phyloP scores from a whole-genome alignment of 2,888 invertebrate genomes.

The Cyclophora punctaria region DNA sequence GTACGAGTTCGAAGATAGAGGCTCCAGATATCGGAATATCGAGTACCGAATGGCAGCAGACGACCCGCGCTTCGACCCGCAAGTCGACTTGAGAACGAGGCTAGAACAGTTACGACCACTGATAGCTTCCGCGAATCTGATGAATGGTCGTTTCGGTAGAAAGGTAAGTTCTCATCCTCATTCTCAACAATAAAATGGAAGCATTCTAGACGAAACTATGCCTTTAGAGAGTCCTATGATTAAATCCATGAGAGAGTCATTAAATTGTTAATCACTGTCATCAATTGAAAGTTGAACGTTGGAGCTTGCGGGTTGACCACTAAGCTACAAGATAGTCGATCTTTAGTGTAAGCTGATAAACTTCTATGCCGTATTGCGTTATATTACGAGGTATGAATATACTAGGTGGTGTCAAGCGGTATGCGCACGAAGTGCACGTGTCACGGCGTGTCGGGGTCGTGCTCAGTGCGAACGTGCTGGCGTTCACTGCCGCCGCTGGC shows the following conservation, averaged over 20 bases:
- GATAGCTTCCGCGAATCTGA: constrained; percentile 83
- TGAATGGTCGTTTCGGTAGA: constrained; percentile 85
- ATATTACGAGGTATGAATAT: neutral
- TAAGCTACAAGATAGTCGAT: neutral
- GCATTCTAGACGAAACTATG: too few species aligned
- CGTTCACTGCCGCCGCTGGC: constrained; percentile 79
- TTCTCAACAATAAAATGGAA: too few species aligned
- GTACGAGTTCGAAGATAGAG: constrained; percentile 55
- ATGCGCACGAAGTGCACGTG: constrained; percentile 83
- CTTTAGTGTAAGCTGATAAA: too few species aligned
- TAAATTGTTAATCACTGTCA: too few species aligned
- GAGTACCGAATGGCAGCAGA: constrained; percentile 70
- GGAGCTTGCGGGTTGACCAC: too few species aligned
- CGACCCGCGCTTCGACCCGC: constrained; percentile 70
- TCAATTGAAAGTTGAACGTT: too few species aligned
- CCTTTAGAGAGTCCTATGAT: too few species aligned
- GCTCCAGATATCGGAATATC: constrained; percentile 57
- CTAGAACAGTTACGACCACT: constrained; percentile 64
- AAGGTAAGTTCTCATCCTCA: constrained; percentile 64
- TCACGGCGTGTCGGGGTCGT: constrained; percentile 89
- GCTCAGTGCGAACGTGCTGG: constrained; percentile 89
- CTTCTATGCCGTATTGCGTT: neutral
- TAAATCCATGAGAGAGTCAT: too few species aligned
- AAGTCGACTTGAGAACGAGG: constrained; percentile 63
- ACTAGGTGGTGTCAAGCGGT: constrained; percentile 75